Evolutionary conservation across 2,797 vertebrate species (phyloP), one percentile per base, ranked within the genome.

Genomic region (Ispidina picta): DNA sequence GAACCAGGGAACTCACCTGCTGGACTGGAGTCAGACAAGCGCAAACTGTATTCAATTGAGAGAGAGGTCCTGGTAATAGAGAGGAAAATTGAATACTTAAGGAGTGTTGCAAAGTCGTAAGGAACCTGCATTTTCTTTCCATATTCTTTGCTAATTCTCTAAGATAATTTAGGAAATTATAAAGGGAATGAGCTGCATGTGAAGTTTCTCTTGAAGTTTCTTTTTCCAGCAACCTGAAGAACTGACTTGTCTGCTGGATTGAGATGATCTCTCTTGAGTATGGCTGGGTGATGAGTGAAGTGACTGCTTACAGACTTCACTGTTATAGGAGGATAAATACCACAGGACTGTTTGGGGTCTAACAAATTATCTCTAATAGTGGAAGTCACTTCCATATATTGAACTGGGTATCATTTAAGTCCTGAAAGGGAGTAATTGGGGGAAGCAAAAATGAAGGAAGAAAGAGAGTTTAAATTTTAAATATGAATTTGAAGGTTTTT

Each of bases 21-120:
- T 84, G 95, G 97, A 12, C 96, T 98, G 71, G 96, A 94, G 68
- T 82, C 94, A 9, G 95, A 98, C 64, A 97, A 97, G 75, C 91
- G 84, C 44, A 96, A 94, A 76, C 98, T 98, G 59, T 70, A 62
- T 8, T 90, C 95, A 70, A 54, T 95, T 72, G 97, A 98, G 78
- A 97, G 97, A 87, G 98, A 98, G 71, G 97, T 98, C 86, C 96
- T 97, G 60, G 95, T 95, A 12, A 96, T 98, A 90, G 98, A 99
- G 94, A 97, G 94, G 64, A 98, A 97, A 97, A 98, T 98, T 65
- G 93, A 97, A 56, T 98, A 98, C 92, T 96, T 99, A 86, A 98
- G 96, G 92, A 98, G 94, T 26, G 97, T 97, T 21, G 98, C 98
- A 72, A 97, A 96, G 94, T 98, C 97, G 98, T 99, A 98, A 46